Base-by-base conservation (phyloP, 2,797 vertebrate genomes). In the Cuniculus paca region DNA sequence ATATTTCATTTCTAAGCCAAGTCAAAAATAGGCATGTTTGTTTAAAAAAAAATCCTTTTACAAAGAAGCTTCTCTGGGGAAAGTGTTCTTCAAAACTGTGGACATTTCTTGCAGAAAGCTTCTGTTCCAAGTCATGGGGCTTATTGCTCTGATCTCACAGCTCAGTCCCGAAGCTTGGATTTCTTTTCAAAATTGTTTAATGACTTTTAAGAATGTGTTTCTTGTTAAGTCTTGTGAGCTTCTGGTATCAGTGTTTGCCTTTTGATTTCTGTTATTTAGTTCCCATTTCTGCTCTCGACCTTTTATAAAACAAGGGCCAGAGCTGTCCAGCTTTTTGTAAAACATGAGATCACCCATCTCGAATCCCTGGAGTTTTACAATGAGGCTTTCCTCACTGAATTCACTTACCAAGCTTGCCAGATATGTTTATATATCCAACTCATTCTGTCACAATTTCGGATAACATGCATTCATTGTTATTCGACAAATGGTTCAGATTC, bases 141-240 rank as follows among this genome's bases (percentile, higher is more conserved):
- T 95, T 95, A 97, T 97, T 97, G 92, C 97, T 97, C 96, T 94
- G 92, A 94, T 77, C 95, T 94, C 90, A 60, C 65, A 94, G 90
- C 95, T 96, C 93, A 91, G 85, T 89, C 39, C 80, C 75, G 0
- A 83, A 94, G 93, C 94, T 88, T 91, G 95, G 97, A 92, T 96
- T 95, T 96, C 96, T 96, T 97, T 98, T 98, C 96, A 95, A 95
- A 97, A 85, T 85, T 87, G 65, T 97, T 95, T 97, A 98, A 97
- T 97, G 88, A 95, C 95, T 96, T 97, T 96, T 93, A 97, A 94
- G 89, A 95, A 85, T 83, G 63, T 95, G 45, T 90, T 93, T 88
- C 81, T 95, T 92, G 72, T 86, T 92, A 97, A 96, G 90, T 95
- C 96, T 97, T 96, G 50, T 89, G 86, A 90, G 96, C 54, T 94